phyloP scores from a whole-genome alignment of 2,797 vertebrate genomes.

The Anomalospiza imberbis region DNA sequence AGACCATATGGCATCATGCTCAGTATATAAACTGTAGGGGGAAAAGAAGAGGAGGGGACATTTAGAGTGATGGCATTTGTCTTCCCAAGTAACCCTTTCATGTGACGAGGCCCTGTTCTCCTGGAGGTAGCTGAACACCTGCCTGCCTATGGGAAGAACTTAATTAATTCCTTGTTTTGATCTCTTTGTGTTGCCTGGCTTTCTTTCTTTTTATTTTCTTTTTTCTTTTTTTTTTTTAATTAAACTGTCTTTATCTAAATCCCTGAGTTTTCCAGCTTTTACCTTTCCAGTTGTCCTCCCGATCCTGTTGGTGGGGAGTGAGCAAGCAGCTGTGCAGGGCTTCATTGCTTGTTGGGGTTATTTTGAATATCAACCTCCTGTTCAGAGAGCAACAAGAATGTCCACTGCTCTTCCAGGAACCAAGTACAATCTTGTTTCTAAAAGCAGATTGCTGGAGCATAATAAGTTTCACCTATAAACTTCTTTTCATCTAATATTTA shows the following conservation, averaged over 20 bases:
- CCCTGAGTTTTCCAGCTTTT: neutral
- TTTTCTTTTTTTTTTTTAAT: neutral
- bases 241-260: neutral
- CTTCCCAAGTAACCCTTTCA: neutral
- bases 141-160: neutral
- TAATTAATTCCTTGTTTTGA: neutral
- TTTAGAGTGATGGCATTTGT: neutral
- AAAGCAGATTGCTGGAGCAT: neutral
- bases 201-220: too few species aligned
- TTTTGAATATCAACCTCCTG: neutral
- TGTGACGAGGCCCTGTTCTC: neutral
- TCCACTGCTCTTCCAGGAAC: neutral
- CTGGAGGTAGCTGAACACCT: neutral
- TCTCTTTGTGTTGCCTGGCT: neutral
- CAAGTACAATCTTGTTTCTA: neutral
- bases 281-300: rapidly evolving
- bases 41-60: neutral
- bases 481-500: neutral
- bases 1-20: neutral
- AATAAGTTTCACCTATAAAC: neutral
- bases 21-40: neutral
- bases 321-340: rapidly evolving
- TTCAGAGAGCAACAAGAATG: neutral
- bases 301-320: neutral
- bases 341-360: rapidly evolving